Evolutionary conservation across 2,113 vertebrate genomes (phyloP).

Genomic region (Oophaga pumilio): DNA sequence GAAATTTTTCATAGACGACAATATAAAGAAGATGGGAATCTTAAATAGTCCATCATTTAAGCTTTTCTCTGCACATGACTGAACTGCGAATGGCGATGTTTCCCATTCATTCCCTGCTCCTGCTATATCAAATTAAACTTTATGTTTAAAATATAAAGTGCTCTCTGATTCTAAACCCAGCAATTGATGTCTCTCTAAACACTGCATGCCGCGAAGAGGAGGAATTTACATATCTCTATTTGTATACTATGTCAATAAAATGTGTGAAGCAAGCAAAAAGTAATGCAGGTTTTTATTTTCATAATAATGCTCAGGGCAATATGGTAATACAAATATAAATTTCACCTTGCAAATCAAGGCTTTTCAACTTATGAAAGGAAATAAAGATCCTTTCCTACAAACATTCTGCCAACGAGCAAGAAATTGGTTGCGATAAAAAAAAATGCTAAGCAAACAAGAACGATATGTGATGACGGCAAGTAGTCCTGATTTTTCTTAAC

Average conservation of each 20-base stretch:
- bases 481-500: background rate
- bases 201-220: conserved; percentile 51
- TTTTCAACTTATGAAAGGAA: conserved; percentile 67
- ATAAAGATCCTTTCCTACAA: conserved; percentile 59
- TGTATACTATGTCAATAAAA: conserved; percentile 58
- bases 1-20: background rate
- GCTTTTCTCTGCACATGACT: conserved; percentile 32
- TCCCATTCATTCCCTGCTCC: background rate
- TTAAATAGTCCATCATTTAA: conserved; percentile 36
- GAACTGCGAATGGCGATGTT: background rate
- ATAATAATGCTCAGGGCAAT: conserved; percentile 62
- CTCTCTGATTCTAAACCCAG: conserved; percentile 62
- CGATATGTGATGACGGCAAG: background rate
- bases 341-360: conserved; percentile 58
- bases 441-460: background rate
- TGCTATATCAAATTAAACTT: conserved; percentile 59
- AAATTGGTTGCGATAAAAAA: background rate
- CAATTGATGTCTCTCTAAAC: conserved; percentile 61
- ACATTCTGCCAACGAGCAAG: background rate
- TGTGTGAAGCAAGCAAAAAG: conserved; percentile 60
- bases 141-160: conserved; percentile 50
- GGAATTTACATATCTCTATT: conserved; percentile 50
- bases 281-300: conserved; percentile 62
- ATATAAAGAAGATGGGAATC: conserved; percentile 25
- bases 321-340: conserved; percentile 65